A percentile compares a stretch with the other conserved stretches of the same genome.
Evolutionary conservation across 2,797 vertebrate genomes (phyloP).

Genomic region (Phyllotis vaccarum): DNA sequence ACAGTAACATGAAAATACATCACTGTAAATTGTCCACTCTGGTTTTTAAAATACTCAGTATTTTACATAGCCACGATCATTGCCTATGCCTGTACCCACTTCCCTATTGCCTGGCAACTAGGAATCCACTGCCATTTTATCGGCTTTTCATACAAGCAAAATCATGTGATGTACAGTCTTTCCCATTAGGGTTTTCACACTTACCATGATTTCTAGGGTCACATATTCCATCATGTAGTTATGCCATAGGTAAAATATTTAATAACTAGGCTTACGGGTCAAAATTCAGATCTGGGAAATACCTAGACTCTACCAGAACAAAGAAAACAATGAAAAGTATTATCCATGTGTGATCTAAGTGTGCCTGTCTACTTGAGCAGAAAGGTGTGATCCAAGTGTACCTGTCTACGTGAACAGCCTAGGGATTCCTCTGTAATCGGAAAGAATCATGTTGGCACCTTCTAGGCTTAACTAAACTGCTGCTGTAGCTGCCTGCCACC

Average conservation of each 20-base stretch:
- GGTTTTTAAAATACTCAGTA: neutral
- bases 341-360: neutral
- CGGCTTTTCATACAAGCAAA: neutral
- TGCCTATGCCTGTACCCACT: neutral
- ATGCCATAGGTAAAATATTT: neutral
- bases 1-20: neutral
- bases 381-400: neutral
- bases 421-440: neutral
- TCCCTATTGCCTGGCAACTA: neutral
- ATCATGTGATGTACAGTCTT: neutral
- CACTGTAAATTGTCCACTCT: neutral
- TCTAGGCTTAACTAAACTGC: neutral
- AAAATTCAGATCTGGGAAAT: neutral
- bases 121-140: neutral
- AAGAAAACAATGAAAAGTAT: neutral
- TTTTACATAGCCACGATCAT: neutral
- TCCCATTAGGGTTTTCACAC: neutral
- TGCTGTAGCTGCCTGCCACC: neutral
- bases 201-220: neutral
- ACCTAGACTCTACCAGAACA: neutral
- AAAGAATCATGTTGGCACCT: neutral
- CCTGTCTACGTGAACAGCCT: neutral
- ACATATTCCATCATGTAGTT: neutral
- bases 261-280: conserved; percentile 1
- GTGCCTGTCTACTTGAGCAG: neutral